These are phyloP conservation scores for Helobdella robusta DNA, from an alignment of 2,888 invertebrate genomes.

Conservation along the genomic window DNA sequence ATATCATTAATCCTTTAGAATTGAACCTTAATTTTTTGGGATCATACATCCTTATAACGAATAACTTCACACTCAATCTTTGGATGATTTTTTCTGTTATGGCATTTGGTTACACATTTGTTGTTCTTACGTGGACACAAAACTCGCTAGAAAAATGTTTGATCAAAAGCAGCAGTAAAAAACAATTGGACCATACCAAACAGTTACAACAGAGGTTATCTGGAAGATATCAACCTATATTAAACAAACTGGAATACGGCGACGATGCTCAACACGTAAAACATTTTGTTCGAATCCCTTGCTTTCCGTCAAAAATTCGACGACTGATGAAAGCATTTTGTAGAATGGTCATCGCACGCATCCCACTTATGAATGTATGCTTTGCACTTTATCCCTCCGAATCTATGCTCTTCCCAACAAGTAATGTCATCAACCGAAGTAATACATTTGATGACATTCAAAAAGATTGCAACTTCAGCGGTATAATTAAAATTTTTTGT, in stretches of 20 bases:
- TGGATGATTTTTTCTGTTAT: conserved; percentile 34
- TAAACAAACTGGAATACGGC: conserved; percentile 34
- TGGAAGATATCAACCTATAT: conserved; percentile 31
- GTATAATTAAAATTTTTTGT: conserved; percentile 27
- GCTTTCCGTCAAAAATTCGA: conserved; percentile 34
- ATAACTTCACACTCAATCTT: conserved; percentile 27
- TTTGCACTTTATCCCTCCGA: conserved; percentile 8
- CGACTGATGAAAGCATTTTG: conserved; percentile 27
- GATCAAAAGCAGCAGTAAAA: conserved; percentile 28
- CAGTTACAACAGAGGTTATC: conserved; percentile 32
- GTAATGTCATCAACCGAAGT: too few relatives aligned
- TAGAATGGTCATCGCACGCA: conserved; percentile 28
- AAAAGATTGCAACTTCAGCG: conserved; percentile 11
- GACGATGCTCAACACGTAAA: conserved; percentile 29
- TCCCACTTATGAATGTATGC: conserved; percentile 35
- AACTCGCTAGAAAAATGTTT: conserved; percentile 35
- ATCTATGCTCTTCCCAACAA: conserved; percentile 24
- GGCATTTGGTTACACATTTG: conserved; percentile 34
- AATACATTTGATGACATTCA: conserved; percentile 11
- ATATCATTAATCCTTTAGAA: conserved; percentile 24
- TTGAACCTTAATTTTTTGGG: conserved; percentile 33
- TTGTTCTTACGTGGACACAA: conserved; percentile 34
- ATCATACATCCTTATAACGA: conserved; percentile 28
- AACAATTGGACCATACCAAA: conserved; percentile 29
- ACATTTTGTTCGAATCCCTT: conserved; percentile 34